Conservation (phyloP, 2,888 invertebrate genomes). For the Antheraea assamensis region DNA sequence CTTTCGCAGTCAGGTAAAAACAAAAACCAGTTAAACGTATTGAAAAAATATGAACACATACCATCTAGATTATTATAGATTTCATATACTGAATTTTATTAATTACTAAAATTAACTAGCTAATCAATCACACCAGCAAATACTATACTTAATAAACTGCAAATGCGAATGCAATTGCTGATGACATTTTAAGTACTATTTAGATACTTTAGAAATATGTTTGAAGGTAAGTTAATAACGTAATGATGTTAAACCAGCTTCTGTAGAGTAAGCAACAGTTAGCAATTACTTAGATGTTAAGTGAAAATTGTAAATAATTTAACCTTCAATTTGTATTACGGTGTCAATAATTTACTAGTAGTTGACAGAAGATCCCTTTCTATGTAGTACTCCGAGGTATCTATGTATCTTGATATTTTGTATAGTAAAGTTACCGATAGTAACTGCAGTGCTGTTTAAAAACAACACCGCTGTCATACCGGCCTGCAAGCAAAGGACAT, state of each 20-base stretch:
- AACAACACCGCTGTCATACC: too few relatives aligned
- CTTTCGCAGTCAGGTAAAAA: not conserved
- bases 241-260: not conserved
- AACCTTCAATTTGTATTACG: not conserved
- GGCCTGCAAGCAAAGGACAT: too few relatives aligned
- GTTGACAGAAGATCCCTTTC: not conserved
- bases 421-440: too few relatives aligned
- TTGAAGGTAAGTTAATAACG: not conserved
- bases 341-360: not conserved
- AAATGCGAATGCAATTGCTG: not conserved
- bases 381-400: too few relatives aligned
- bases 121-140: not conserved
- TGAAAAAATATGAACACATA: not conserved
- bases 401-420: too few relatives aligned
- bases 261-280: not conserved
- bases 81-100: not conserved
- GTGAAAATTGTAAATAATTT: not conserved
- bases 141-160: not conserved
- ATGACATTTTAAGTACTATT: not conserved
- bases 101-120: not conserved
- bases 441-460: too few relatives aligned
- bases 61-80: not conserved
- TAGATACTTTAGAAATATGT: not conserved
- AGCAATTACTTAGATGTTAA: not conserved
- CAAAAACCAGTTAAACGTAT: not conserved